Conservation (phyloP, 2,888 invertebrate genomes). For the Polylopha cassiicola region DNA sequence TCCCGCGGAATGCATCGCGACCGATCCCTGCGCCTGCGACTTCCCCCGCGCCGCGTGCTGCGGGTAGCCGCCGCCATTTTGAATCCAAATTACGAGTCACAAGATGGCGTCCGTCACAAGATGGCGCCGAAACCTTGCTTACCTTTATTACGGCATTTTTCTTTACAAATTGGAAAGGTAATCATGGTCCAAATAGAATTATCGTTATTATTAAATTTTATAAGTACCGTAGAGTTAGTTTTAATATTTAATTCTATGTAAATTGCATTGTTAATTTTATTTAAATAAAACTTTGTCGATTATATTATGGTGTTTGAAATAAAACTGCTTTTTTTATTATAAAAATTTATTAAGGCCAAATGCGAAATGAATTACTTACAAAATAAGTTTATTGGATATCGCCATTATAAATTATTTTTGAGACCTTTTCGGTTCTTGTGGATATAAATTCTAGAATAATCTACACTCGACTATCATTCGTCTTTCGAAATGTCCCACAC, state of each 20-base stretch:
- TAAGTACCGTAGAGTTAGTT: too few species aligned
- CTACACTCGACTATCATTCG: neutral
- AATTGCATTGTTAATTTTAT: conserved; percentile 15
- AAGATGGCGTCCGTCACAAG: conserved; percentile 16
- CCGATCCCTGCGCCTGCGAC: conserved; percentile 63
- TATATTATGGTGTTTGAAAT: conserved; percentile 11
- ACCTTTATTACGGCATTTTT: neutral
- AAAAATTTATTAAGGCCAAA: conserved; percentile 22
- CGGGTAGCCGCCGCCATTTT: conserved; percentile 39
- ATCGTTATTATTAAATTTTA: too few species aligned
- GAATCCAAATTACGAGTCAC: conserved; percentile 43
- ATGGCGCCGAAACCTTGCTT: conserved; percentile 2
- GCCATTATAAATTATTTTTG: conserved; percentile 6
- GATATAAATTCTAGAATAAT: conserved; percentile 4
- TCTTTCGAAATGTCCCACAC: conserved; percentile 1
- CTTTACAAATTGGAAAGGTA: neutral
- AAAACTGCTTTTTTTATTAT: conserved; percentile 10
- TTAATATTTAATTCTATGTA: too few species aligned
- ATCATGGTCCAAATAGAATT: too few species aligned
- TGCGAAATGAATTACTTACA: conserved; percentile 16
- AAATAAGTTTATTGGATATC: conserved; percentile 4
- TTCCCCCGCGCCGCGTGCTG: conserved; percentile 65
- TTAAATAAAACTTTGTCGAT: conserved; percentile 10
- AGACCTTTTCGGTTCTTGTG: neutral
- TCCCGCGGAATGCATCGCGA: conserved; percentile 60